Conservation (phyloP, 2,113 vertebrate genomes). For the Sakesphorus luctuosus region DNA sequence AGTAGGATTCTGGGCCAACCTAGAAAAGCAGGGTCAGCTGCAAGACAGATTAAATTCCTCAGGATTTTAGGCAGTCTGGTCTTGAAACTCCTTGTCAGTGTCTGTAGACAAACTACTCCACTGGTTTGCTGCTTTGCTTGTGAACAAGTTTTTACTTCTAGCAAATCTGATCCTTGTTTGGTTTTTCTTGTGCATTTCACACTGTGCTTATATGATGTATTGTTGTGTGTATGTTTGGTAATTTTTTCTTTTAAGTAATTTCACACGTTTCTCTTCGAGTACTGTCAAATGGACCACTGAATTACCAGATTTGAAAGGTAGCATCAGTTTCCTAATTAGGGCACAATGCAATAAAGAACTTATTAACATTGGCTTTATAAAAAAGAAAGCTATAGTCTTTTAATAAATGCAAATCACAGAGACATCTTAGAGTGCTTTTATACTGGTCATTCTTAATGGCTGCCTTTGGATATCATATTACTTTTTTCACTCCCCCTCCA, state of each 20-base stretch:
- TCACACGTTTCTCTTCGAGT: not conserved
- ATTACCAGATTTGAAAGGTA: not conserved
- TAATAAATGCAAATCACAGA: not conserved
- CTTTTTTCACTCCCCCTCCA: accelerated
- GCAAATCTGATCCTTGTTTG: not conserved
- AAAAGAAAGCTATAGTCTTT: not conserved
- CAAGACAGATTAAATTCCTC: accelerated
- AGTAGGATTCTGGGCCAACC: not conserved
- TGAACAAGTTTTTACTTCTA: not conserved
- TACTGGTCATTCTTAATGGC: not conserved
- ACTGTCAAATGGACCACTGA: not conserved
- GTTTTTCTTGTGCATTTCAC: not conserved
- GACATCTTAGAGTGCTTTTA: not conserved
- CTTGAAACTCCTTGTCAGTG: not conserved
- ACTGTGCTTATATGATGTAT: not conserved
- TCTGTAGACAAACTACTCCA: not conserved
- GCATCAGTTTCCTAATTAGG: not conserved
- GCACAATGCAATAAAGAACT: not conserved
- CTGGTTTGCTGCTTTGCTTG: not conserved
- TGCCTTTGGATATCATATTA: not conserved
- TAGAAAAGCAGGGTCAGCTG: not conserved
- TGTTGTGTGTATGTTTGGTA: not conserved
- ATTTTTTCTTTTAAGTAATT: not conserved
- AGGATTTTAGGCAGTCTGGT: not conserved
- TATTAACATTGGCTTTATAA: not conserved